phyloP scores from a whole-genome alignment of 2,888 invertebrate genomes.

The Theretra japonica region DNA sequence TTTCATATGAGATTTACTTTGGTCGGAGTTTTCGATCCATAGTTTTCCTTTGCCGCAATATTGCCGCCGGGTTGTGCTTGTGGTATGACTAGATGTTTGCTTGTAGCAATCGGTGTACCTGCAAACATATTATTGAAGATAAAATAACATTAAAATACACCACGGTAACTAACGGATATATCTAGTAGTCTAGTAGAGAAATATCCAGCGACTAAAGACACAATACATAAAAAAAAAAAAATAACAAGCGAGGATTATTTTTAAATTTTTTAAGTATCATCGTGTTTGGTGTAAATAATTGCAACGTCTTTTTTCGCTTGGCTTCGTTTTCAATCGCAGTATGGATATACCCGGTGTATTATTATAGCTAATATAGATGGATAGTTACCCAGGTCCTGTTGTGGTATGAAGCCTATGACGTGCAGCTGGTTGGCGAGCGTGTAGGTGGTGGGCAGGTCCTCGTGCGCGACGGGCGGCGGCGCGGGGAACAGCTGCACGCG shows the following conservation, averaged over 20 bases:
- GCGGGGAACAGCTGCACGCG: slow-evolving; percentile 76
- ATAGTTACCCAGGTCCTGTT: slow-evolving; percentile 89
- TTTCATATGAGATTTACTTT: slow-evolving; percentile 55
- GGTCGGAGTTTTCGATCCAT: slow-evolving; percentile 72
- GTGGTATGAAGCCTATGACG: slow-evolving; percentile 94
- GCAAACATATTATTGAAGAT: slow-evolving; percentile 31
- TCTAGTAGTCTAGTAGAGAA: no score
- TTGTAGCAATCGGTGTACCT: slow-evolving; percentile 95
- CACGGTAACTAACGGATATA: no score
- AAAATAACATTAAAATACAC: not conserved
- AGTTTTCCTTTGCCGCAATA: slow-evolving; percentile 74
- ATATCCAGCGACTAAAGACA: no score
- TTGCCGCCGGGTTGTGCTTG: slow-evolving; percentile 78
- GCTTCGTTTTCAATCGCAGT: no score
- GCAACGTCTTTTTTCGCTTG: no score
- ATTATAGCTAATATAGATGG: no score
- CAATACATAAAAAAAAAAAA: no score
- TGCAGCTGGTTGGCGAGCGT: slow-evolving; percentile 89
- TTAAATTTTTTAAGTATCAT: no score
- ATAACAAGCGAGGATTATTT: no score
- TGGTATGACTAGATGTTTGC: slow-evolving; percentile 95
- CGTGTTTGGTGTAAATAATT: no score
- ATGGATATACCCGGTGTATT: no score
- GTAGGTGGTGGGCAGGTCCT: slow-evolving; percentile 83
- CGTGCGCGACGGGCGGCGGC: slow-evolving; percentile 86